Conservation (phyloP, 2,797 vertebrate genomes). For the Odontamblyopus rebecca region DNA sequence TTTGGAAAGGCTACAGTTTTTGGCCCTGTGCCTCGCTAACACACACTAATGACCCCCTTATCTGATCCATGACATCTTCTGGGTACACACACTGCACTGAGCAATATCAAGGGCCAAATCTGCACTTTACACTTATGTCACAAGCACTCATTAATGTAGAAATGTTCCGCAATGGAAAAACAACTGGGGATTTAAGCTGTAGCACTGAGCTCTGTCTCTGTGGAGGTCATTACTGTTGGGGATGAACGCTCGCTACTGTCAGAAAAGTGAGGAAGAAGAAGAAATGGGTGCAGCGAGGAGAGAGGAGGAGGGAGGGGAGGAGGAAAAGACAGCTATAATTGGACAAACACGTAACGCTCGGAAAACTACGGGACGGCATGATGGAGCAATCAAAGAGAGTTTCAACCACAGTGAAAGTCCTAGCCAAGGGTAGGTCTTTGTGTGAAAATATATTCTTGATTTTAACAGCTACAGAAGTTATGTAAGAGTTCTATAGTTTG, state of each 20-base stretch:
- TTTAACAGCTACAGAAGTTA: neutral
- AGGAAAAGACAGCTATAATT: constrained; percentile 15
- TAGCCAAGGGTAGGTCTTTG: constrained; percentile 1
- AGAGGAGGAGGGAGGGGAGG: neutral
- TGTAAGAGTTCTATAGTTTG: neutral
- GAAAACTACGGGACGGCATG: constrained; percentile 14
- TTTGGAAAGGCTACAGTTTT: constrained; percentile 35
- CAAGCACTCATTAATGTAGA: constrained; percentile 50
- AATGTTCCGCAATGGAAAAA: constrained; percentile 55
- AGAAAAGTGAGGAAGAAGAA: constrained; percentile 13
- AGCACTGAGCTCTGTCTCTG: constrained; percentile 54
- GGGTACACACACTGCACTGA: constrained; percentile 14
- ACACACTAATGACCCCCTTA: constrained; percentile 56
- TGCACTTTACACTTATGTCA: constrained; percentile 36
- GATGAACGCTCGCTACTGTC: constrained; percentile 33
- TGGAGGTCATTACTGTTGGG: constrained; percentile 75
- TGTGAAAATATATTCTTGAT: constrained; percentile 4
- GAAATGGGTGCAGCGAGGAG: constrained; percentile 17
- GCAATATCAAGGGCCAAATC: constrained; percentile 54
- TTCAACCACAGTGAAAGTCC: constrained; percentile 26
- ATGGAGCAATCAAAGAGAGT: constrained; percentile 35
- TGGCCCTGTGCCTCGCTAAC: constrained; percentile 29
- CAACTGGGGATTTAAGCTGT: constrained; percentile 65
- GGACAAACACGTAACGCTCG: constrained; percentile 6
- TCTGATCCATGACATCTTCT: constrained; percentile 41